Evolutionary conservation across 2,888 invertebrate genomes (phyloP).

Genomic region (Dicranocentrus wangi): DNA sequence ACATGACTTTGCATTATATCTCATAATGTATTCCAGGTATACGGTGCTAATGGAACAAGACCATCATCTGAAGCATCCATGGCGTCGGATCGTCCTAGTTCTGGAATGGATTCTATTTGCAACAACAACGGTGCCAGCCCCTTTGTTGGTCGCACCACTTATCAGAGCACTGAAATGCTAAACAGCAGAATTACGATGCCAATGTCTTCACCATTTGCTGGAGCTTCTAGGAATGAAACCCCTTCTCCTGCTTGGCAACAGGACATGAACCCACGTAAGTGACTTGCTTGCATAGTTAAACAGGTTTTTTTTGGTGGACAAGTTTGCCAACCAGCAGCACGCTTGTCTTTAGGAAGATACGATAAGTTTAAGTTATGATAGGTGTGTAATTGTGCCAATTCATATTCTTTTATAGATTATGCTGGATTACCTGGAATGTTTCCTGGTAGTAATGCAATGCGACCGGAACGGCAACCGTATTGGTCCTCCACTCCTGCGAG

Average conservation of each 20-base stretch:
- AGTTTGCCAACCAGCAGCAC: too few relatives aligned
- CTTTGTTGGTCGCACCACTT: constrained; percentile 26
- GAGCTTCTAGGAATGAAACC: constrained; percentile 49
- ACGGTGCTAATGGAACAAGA: constrained; percentile 57
- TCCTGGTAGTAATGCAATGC: not conserved
- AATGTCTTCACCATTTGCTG: constrained; percentile 45
- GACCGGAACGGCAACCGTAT: constrained; percentile 44
- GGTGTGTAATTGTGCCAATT: not conserved
- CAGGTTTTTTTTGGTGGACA: not conserved
- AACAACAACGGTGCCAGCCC: constrained; percentile 39
- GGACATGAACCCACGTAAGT: constrained; percentile 45
- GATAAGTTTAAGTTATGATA: not conserved
- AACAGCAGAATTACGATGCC: constrained; percentile 43
- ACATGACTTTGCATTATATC: too few relatives aligned
- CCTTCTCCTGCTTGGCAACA: constrained; percentile 57
- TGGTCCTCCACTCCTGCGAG: constrained; percentile 58
- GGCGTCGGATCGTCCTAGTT: constrained; percentile 58
- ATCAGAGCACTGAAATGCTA: constrained; percentile 20
- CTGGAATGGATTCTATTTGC: constrained; percentile 51
- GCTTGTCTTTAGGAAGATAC: not conserved
- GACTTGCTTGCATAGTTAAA: not conserved
- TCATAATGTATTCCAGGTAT: constrained; percentile 39
- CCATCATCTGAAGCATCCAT: constrained; percentile 59
- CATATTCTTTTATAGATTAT: constrained; percentile 22
- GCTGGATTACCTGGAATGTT: constrained; percentile 46